Evolutionary conservation across 2,888 invertebrate genomes (phyloP), one percentile per base, ranked within the genome.

Genomic region (Diarsia rubi): DNA sequence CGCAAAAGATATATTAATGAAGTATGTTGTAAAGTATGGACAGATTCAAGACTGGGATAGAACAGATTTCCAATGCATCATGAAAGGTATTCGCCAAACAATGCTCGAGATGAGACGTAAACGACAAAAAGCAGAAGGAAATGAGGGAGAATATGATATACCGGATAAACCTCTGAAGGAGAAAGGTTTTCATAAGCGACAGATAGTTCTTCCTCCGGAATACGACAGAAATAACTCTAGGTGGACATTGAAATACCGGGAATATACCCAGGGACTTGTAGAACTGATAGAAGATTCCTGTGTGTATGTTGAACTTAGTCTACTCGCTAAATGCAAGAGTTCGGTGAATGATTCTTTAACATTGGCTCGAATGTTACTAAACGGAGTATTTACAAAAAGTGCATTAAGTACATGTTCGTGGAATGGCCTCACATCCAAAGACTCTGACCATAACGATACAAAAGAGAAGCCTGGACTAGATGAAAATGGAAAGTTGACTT

Each of bases 41-140:
- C 59, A 60, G n/a, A 12, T 49, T 0, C 59, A 9, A 1, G 9
- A 37, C 11, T 72, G 67, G 71, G n/a, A 27, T 42, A 9, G 27
- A 59, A 5, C 37, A 8, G 71, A 71, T 31, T 54, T 45, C 62
- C 71, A 52, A 14, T 54, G 44, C 71, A 63, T 44, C 8, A 8
- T 71, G n/a, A 60, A 60, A n/a, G 4, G 31, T 37, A 6, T 73
- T 31, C 73, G 73, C 11, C 44, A 52, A 45, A 49, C 27, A 45
- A 63, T 73, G n/a, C 16, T 69, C 14, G 73, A 70, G 19, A 70
- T 73, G 70, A 62, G 4, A 57, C 24, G 5, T 4, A 9, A 5
- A 9, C 14, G 21, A 5, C 65, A 49, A 31, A 54, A 54, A 24
- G 52, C 12, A 52, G 52, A n/a, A 52, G n/a, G 12, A 24, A 12